phyloP scores from a whole-genome alignment of 2,797 vertebrate genomes.

The Thaleichthys pacificus region DNA sequence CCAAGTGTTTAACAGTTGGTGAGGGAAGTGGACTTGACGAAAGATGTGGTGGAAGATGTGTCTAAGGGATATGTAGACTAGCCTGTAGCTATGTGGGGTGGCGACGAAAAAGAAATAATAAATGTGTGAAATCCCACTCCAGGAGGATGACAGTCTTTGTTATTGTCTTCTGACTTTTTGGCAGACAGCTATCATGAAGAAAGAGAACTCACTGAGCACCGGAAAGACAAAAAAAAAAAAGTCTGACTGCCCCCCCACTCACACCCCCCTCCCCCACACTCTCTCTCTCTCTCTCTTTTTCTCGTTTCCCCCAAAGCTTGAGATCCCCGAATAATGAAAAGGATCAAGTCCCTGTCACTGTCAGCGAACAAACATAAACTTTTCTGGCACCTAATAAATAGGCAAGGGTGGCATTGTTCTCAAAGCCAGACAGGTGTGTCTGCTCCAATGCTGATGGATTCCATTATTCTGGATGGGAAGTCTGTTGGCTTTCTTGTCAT shows the following conservation, averaged over 20 bases:
- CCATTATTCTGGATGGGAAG: conserved; percentile 83
- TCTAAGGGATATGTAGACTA: conserved; percentile 23
- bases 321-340: conserved; percentile 78
- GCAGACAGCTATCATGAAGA: conserved; percentile 84
- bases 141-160: conserved; percentile 79
- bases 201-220: conserved; percentile 75
- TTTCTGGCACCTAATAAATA: conserved; percentile 88
- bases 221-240: conserved; percentile 68
- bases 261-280: conserved; percentile 36
- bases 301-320: conserved; percentile 61
- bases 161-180: conserved; percentile 80
- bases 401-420: conserved; percentile 83
- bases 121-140: conserved; percentile 72
- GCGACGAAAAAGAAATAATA: conserved; percentile 33
- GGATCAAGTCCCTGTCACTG: conserved; percentile 85
- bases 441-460: conserved; percentile 80
- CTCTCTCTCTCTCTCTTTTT: neutral
- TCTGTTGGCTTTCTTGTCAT: conserved; percentile 84
- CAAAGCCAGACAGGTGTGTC: conserved; percentile 84
- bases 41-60: conserved; percentile 26
- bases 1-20: conserved; percentile 44
- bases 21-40: conserved; percentile 50
- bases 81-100: neutral
- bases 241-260: conserved; percentile 72
- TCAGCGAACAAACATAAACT: conserved; percentile 85